Evolutionary conservation across 1,140 invertebrate species (phyloP).

Genomic region (Pemphigus obesinymphae): DNA sequence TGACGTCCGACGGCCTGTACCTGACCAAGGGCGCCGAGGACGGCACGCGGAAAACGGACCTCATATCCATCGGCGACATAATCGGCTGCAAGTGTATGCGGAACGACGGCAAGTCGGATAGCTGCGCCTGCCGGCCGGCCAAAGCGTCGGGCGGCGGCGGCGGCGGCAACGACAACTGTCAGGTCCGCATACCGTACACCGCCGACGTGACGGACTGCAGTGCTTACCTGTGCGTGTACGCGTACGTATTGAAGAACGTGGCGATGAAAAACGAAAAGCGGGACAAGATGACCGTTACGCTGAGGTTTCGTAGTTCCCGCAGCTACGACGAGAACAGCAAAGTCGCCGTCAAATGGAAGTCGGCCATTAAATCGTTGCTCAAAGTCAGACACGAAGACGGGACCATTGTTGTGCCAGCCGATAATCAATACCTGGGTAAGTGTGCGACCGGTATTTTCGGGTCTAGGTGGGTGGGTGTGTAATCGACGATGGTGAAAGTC

Average conservation of each 20-base stretch:
- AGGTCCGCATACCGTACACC: not conserved
- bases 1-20: not conserved
- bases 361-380: slow-evolving; percentile 67
- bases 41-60: not conserved
- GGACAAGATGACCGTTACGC: slow-evolving; percentile 70
- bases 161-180: not conserved
- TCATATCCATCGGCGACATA: not conserved
- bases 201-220: slow-evolving; percentile 50
- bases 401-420: not conserved
- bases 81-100: slow-evolving; percentile 33
- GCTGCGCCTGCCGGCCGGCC: not conserved
- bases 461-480: too few relatives aligned
- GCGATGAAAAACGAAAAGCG: slow-evolving; percentile 63
- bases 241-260: slow-evolving; percentile 71
- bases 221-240: slow-evolving; percentile 81
- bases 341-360: slow-evolving; percentile 76
- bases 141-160: not conserved
- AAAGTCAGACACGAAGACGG: slow-evolving; percentile 50
- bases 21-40: not conserved
- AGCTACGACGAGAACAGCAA: slow-evolving; percentile 78
- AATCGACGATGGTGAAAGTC: too few relatives aligned
- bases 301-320: slow-evolving; percentile 73
- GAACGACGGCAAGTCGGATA: not conserved
- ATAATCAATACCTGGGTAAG: slow-evolving; percentile 2
- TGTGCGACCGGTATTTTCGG: too few relatives aligned